phyloP scores from a whole-genome alignment of 2,113 vertebrate species.

The Ornithorhynchus anatinus region DNA sequence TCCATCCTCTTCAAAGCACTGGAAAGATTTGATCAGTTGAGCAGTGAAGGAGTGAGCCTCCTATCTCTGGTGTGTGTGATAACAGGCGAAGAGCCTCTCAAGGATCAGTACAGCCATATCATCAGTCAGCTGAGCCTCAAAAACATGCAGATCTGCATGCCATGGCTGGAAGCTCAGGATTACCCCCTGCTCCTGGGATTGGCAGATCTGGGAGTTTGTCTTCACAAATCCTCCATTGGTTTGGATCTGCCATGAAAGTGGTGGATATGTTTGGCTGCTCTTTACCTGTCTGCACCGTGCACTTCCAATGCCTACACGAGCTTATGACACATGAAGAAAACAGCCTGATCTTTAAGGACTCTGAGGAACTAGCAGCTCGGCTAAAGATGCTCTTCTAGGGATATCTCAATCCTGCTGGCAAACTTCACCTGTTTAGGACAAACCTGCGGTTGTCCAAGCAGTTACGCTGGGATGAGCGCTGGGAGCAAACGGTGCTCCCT shows the following conservation, averaged over 20 bases:
- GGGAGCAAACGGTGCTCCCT: slow-evolving; percentile 83
- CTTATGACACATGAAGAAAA: slow-evolving; percentile 86
- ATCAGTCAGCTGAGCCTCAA: slow-evolving; percentile 73
- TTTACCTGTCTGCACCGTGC: slow-evolving; percentile 86
- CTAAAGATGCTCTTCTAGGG: no score
- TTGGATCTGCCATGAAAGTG: slow-evolving; percentile 94
- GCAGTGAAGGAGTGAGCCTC: slow-evolving; percentile 66
- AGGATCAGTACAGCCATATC: slow-evolving; percentile 78
- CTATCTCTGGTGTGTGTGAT: slow-evolving; percentile 85
- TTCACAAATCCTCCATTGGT: slow-evolving; percentile 89
- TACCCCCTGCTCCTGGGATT: slow-evolving; percentile 86
- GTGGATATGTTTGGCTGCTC: slow-evolving; percentile 95
- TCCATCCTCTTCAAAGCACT: slow-evolving; percentile 85
- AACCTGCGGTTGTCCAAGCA: no score
- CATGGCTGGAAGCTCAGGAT: slow-evolving; percentile 89
- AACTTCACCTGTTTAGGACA: no score
- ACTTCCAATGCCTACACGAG: slow-evolving; percentile 84
- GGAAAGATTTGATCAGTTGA: slow-evolving; percentile 80
- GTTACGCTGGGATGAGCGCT: slow-evolving; percentile 83
- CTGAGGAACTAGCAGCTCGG: no score
- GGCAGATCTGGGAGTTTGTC: slow-evolving; percentile 88
- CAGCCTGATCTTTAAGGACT: slow-evolving; percentile 82
- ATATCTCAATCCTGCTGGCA: no score
- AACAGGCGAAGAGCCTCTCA: slow-evolving; percentile 92
- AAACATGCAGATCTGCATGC: slow-evolving; percentile 85